A percentile compares a stretch with the other conserved stretches of the same genome.
Conservation (phyloP, 2,797 vertebrate genomes). For the Sarcoramphus papa region DNA sequence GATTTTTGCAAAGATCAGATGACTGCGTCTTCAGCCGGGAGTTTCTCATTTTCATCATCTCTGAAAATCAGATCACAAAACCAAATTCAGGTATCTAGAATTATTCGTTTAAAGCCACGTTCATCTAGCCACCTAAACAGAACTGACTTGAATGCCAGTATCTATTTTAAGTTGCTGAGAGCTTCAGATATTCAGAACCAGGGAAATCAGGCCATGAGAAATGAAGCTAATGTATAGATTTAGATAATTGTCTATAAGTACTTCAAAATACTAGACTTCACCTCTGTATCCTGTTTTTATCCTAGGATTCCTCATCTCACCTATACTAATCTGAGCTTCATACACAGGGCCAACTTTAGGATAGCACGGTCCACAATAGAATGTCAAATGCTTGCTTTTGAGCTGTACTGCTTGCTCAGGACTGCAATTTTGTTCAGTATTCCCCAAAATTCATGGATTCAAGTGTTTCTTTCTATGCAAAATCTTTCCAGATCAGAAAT, state of each 20-base stretch:
- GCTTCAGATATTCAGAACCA: background rate
- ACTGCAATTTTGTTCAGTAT: background rate
- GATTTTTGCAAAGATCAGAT: background rate
- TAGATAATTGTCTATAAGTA: background rate
- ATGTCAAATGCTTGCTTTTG: background rate
- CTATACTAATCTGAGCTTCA: background rate
- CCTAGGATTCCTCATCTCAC: background rate
- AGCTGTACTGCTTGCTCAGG: background rate
- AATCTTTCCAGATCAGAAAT: background rate
- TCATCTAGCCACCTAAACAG: background rate
- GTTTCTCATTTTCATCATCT: background rate
- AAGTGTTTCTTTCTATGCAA: background rate
- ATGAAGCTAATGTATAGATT: background rate
- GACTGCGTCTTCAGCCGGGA: background rate
- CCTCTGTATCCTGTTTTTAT: background rate
- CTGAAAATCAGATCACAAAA: background rate
- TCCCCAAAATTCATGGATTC: background rate
- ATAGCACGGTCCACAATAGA: background rate
- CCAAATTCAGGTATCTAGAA: background rate
- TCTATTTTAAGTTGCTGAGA: background rate
- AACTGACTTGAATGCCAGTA: background rate
- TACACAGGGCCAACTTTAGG: background rate
- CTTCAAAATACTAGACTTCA: background rate
- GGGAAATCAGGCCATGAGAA: background rate
- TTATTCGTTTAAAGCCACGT: background rate